Evolutionary conservation across 1,140 invertebrate species (phyloP), one percentile per base, ranked within the genome.

Genomic region (Eupristina koningsbergeri): DNA sequence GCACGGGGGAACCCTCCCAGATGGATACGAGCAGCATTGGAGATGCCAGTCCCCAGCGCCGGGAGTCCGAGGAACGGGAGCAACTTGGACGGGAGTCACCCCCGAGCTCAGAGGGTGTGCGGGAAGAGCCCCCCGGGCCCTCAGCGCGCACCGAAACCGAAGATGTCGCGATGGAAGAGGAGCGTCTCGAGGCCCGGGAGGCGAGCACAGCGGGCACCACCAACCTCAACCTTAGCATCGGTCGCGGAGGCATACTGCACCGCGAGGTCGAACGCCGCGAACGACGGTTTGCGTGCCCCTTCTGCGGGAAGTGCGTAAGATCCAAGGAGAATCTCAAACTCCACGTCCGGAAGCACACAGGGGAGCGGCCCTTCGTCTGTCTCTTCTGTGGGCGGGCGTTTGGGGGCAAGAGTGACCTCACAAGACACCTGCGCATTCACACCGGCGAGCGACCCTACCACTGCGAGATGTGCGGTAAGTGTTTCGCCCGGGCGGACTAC

Each of bases 391-490:
- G 96, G 0, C 93, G 96, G 11, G 96, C 96, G 0, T 98, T 97
- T 87, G 96, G 96, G 6, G 96, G 96, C 11, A 97, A 97, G 89
- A 96, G 96, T 87, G 96, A 97, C 88, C 92, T 98, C 78, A 97
- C 96, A 1, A 95, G 97, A 15, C 97, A 98, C 89, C 92, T 97
- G 50, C 94, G 96, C 77, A 97, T 97, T 76, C 96, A 97, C 90
- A 97, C 96, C 0, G 97, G 96, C 39, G 96, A 97, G 90, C 94
- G 96, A 87, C 97, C 96, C 69, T 98, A 96, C 91, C 97, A 97
- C 88, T 98, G 97, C 91, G 96, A 97, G 91, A 96, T 96, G 90
- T 98, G 97, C 91, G 96, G 96, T 85, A 97, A 97, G 90, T 97
- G 96, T 89, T 98, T 98, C 92, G 97, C 96, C 17, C 92, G 97